Percentiles rank a stretch among this genome's conserved stretches.
phyloP scores from a whole-genome alignment of 2,888 invertebrate genomes.

The Oeneis ivallda region DNA sequence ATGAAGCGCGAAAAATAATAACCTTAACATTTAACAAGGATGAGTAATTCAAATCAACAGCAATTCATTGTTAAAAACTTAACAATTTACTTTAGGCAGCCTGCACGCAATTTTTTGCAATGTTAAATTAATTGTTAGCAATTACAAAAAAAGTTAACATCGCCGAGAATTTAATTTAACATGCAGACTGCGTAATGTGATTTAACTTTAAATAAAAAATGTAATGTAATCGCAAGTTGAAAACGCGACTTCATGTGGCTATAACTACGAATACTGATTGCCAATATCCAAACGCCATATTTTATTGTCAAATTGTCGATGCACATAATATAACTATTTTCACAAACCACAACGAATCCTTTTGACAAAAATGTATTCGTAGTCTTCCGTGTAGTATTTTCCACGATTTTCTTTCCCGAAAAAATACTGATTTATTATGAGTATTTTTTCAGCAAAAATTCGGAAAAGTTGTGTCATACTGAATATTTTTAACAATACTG shows the following conservation, averaged over 20 bases:
- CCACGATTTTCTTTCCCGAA: conserved; percentile 21
- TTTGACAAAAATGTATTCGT: conserved; percentile 14
- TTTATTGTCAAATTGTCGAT: conserved; percentile 31
- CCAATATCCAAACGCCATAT: conserved; percentile 16
- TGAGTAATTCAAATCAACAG: conserved; percentile 77
- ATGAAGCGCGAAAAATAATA: conserved; percentile 66
- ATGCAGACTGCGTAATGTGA: conserved; percentile 34
- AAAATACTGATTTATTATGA: not conserved
- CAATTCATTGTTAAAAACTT: conserved; percentile 75
- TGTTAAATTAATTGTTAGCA: conserved; percentile 17
- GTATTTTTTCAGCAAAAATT: conserved; percentile 19
- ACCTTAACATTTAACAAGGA: conserved; percentile 75
- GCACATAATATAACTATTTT: not conserved
- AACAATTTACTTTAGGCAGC: conserved; percentile 54
- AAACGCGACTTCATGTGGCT: conserved; percentile 30
- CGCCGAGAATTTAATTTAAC: conserved; percentile 33
- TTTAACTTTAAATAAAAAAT: conserved; percentile 69
- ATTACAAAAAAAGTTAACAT: conserved; percentile 37
- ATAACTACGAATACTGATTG: conserved; percentile 19
- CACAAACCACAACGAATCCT: conserved; percentile 17
- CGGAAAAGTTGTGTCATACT: conserved; percentile 21
- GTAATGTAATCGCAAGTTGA: conserved; percentile 75
- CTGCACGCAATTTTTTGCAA: conserved; percentile 24
- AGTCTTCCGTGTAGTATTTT: not conserved
- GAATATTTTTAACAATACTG: conserved; percentile 12